Evolutionary conservation across 2,888 invertebrate genomes (phyloP).

Genomic region (Cabera pusaria): DNA sequence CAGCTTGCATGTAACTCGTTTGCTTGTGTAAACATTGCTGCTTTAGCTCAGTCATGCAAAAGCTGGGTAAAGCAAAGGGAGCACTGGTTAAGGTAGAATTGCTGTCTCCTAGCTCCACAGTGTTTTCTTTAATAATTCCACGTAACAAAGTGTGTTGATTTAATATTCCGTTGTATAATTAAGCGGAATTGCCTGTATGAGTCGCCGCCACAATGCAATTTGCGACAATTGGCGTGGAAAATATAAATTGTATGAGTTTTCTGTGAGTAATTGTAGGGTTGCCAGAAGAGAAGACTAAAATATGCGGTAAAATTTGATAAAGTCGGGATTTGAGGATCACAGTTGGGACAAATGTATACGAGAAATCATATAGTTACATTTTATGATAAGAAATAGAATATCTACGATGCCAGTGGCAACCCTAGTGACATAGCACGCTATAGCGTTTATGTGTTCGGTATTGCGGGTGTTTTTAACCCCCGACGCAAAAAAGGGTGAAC

Average conservation of each 20-base stretch:
- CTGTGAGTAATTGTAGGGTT: not conserved
- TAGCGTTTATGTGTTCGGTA: too few species aligned
- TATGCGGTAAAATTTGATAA: too few species aligned
- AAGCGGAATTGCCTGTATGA: conserved; percentile 25
- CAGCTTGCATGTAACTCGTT: not conserved
- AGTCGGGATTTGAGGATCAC: too few species aligned
- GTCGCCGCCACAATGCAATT: conserved; percentile 18
- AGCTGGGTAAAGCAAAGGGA: conserved; percentile 4
- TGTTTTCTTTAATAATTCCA: conserved; percentile 16
- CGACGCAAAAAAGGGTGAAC: too few species aligned
- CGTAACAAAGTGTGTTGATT: conserved; percentile 18
- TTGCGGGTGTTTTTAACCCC: too few species aligned
- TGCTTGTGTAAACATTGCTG: conserved; percentile 6
- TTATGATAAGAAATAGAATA: too few species aligned
- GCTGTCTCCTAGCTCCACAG: conserved; percentile 22
- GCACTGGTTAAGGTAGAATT: conserved; percentile 7
- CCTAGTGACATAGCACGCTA: too few species aligned
- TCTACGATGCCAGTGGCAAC: too few species aligned
- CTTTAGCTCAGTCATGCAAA: conserved; percentile 1
- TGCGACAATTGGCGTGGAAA: conserved; percentile 13
- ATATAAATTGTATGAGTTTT: conserved; percentile 3
- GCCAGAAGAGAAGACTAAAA: too few species aligned
- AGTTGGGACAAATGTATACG: too few species aligned
- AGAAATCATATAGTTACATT: too few species aligned
- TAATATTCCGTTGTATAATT: conserved; percentile 30